phyloP scores from a whole-genome alignment of 2,797 vertebrate genomes.

The Tadarida brasiliensis region DNA sequence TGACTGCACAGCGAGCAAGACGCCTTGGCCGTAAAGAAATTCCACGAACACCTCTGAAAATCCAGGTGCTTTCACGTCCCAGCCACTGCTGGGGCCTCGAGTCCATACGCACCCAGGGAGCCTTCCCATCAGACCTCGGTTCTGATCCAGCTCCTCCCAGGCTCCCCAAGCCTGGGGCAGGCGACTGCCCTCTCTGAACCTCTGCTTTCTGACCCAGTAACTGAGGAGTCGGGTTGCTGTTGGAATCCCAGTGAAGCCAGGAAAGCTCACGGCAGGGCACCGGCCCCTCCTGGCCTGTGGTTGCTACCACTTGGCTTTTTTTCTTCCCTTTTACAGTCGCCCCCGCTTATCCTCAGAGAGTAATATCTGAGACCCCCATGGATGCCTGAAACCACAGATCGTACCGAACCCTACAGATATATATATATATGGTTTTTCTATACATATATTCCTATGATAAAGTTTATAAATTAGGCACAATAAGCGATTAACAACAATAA shows the following conservation, averaged over 20 bases:
- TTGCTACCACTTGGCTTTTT: neutral
- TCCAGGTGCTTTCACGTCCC: neutral
- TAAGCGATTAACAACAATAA: neutral
- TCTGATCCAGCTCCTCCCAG: neutral
- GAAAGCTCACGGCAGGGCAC: neutral
- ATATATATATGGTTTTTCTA: too few species aligned
- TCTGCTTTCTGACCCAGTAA: neutral
- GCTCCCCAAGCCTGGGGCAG: neutral
- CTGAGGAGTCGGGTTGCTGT: neutral
- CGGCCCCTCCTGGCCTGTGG: neutral
- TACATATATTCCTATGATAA: neutral
- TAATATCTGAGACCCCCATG: neutral
- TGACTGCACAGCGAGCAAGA: neutral
- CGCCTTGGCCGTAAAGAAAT: neutral
- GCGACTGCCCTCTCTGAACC: neutral
- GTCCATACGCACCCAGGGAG: neutral
- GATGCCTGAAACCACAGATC: neutral
- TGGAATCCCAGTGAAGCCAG: neutral
- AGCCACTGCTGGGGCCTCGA: neutral
- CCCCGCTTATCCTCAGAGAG: neutral
- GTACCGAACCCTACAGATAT: neutral
- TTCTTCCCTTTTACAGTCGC: neutral
- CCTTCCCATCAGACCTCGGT: neutral
- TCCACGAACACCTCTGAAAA: neutral
- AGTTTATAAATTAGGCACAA: neutral